Percentiles rank a stretch among this genome's conserved stretches.
These are phyloP conservation scores for Telenomus remus DNA, from an alignment of 1,140 invertebrate species.

Conservation along the genomic window DNA sequence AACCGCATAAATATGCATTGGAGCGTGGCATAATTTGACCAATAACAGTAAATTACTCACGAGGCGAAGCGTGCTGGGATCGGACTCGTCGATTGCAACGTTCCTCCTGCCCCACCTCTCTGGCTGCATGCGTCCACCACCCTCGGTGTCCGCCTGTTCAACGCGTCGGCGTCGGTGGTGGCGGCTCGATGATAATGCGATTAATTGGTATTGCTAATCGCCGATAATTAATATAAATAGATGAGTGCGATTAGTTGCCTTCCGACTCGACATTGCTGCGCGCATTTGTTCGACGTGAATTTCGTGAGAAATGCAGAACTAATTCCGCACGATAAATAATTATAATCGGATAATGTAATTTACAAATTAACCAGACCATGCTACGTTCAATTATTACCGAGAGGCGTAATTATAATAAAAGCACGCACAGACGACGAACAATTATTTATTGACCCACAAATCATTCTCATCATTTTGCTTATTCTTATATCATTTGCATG, in stretches of 20 bases:
- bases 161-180: constrained; percentile 55
- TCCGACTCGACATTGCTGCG: constrained; percentile 58
- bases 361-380: constrained; percentile 58
- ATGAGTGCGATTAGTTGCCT: constrained; percentile 71
- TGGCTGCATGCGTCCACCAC: constrained; percentile 12
- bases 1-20: constrained; percentile 76
- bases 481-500: too few species aligned
- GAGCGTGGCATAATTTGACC: constrained; percentile 75
- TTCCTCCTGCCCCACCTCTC: constrained; percentile 4
- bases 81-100: constrained; percentile 51
- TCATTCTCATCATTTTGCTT: constrained; percentile 46
- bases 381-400: constrained; percentile 57
- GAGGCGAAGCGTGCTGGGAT: constrained; percentile 64
- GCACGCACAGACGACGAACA: constrained; percentile 48
- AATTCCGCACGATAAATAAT: constrained; percentile 62
- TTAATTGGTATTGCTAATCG: constrained; percentile 76
- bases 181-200: constrained; percentile 73
- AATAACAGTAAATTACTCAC: constrained; percentile 76
- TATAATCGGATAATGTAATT: constrained; percentile 63
- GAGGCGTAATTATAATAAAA: constrained; percentile 61
- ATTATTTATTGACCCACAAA: constrained; percentile 42
- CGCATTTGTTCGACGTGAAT: constrained; percentile 54
- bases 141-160: constrained; percentile 42
- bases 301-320: constrained; percentile 60
- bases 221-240: constrained; percentile 77